Base-by-base conservation (phyloP, 2,113 vertebrate species). In the Trematocara macrostoma region DNA sequence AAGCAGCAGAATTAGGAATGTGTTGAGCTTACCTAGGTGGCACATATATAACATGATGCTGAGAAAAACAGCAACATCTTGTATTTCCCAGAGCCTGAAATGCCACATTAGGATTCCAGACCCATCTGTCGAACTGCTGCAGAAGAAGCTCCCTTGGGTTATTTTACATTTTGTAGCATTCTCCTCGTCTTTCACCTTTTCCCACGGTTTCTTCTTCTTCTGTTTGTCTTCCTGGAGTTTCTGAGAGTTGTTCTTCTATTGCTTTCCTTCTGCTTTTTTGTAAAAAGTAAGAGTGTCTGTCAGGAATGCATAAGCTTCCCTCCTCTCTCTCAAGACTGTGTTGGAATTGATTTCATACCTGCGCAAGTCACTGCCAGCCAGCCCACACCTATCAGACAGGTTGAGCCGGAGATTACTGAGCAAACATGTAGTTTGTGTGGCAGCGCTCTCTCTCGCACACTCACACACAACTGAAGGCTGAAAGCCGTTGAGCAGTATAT, bases 311-410 rank as follows among this genome's bases (percentile, higher is more conserved):
- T 31, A 3, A 55, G 79, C 49, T 79, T 76, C 81, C 45, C 69
- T 86, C 69, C 49, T 79, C 51, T 79, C 57, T 81, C 84, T 89
- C 84, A 84, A 16, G 49, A 56, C 82, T 81, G 84, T n/a, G 79
- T 34, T 67, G 79, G 52, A 40, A 79, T 59, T 81, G 23, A 82
- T 78, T 11, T 91, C 86, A 90, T 90, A 86, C 64, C 83, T 91
- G 57, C 18, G 34, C 88, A 88, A 42, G 81, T 78, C 64, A 82
- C 40, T 26, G 81, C 78, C 87, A 56, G 79, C 69, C 83, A 74
- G 86, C 76, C 67, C 88, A 89, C 90, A 93, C 94, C 90, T 86
- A 84, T 82, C 94, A 87, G 93, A 95, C 94, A 87, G 93, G 94
- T 95, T 90, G 9, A 87, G 90, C 89, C 79, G 18, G 90, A 84